Evolutionary conservation across 2,113 vertebrate genomes (phyloP).

Genomic region (Collichthys lucidus): DNA sequence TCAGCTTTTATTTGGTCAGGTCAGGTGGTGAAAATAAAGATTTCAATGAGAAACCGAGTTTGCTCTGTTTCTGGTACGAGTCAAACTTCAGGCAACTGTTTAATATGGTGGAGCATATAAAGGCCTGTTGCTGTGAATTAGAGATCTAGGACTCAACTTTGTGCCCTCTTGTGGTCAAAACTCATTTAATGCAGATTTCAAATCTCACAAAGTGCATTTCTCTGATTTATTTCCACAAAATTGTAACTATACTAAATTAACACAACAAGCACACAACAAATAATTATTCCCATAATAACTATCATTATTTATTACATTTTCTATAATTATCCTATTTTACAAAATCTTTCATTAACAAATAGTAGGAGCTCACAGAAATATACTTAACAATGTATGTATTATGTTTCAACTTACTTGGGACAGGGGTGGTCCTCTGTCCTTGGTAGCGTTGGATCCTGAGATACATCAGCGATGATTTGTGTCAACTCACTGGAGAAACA

Average conservation of each 20-base stretch:
- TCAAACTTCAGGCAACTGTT: not conserved
- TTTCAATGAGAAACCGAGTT: too few species aligned
- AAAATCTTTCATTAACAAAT: too few species aligned
- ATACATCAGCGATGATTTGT: conserved; percentile 95
- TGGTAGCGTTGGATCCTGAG: conserved; percentile 93
- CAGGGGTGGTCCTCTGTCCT: conserved; percentile 95
- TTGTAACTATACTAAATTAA: not conserved
- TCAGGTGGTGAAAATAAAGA: too few species aligned
- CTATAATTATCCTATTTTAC: too few species aligned
- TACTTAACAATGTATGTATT: too few species aligned
- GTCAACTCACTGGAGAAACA: conserved; percentile 87
- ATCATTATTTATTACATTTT: too few species aligned
- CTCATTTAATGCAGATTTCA: not conserved
- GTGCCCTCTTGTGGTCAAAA: not conserved
- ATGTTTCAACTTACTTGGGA: conserved; percentile 86
- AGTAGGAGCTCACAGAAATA: too few species aligned
- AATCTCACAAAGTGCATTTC: not conserved
- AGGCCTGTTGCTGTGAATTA: not conserved
- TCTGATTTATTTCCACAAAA: not conserved
- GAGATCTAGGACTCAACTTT: not conserved
- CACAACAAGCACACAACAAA: not conserved
- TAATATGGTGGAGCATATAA: not conserved
- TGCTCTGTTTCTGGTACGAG: not conserved
- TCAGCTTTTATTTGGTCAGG: too few species aligned
- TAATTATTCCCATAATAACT: not conserved